These are phyloP conservation scores for Gymnogyps californianus DNA, from an alignment of 2,113 vertebrate genomes.

Conservation along the genomic window DNA sequence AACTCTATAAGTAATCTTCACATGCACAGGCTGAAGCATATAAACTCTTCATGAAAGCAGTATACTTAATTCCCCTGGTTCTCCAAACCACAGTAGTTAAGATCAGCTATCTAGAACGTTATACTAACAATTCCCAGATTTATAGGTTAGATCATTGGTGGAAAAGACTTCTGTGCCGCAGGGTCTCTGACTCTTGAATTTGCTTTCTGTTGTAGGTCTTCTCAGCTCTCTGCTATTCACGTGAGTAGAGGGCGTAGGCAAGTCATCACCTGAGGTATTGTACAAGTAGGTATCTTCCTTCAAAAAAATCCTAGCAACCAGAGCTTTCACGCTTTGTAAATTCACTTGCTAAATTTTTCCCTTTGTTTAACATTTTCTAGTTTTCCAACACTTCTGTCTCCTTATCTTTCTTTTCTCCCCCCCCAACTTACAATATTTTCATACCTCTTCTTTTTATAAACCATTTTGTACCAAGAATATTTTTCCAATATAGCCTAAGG, in stretches of 20 bases:
- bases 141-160: neutral
- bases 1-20: slow-evolving; percentile 8
- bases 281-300: neutral
- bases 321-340: neutral
- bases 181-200: neutral
- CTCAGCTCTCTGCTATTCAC: neutral
- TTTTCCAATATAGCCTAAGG: neutral
- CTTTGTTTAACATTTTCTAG: neutral
- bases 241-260: neutral
- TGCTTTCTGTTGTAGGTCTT: neutral
- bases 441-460: neutral
- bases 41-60: neutral
- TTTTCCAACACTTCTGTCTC: neutral
- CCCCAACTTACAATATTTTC: neutral
- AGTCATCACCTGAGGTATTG: neutral
- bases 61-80: neutral
- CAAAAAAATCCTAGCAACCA: neutral
- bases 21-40: neutral
- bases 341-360: neutral
- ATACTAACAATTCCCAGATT: neutral
- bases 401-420: neutral
- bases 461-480: neutral
- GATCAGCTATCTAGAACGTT: neutral
- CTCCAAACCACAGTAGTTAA: neutral
- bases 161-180: neutral